Percentiles rank a stretch among this genome's conserved stretches.
Conservation (phyloP, 2,797 vertebrate genomes). For the Epinephelus malabaricus region DNA sequence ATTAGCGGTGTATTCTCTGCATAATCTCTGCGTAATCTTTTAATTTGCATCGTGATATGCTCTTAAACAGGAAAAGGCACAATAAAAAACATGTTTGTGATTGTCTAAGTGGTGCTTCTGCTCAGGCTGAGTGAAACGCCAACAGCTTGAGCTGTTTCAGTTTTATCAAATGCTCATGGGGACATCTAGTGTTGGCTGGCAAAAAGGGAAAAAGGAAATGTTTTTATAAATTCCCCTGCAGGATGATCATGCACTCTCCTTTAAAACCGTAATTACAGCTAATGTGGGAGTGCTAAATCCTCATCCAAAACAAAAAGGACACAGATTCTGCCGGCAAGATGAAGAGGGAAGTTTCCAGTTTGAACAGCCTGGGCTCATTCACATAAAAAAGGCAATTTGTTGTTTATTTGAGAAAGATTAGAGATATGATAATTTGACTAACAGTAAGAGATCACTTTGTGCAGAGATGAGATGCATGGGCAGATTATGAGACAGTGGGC, state of each 20-base stretch:
- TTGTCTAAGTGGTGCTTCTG: constrained; percentile 1
- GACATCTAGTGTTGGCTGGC: constrained; percentile 81
- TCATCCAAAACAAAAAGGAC: background rate
- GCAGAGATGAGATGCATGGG: background rate
- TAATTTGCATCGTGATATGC: constrained; percentile 56
- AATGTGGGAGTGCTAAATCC: background rate
- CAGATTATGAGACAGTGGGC: no score
- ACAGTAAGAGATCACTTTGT: background rate
- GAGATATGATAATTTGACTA: background rate
- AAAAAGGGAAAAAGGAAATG: background rate
- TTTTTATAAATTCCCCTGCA: constrained; percentile 5
- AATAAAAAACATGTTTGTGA: constrained; percentile 30
- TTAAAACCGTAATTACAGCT: background rate
- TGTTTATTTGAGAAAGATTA: background rate
- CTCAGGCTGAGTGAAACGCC: background rate
- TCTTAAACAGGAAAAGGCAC: constrained; percentile 23
- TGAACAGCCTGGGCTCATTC: background rate
- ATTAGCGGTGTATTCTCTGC: constrained; percentile 26
- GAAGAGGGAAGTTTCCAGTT: background rate
- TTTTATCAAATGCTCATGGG: constrained; percentile 69
- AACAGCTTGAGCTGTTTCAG: background rate
- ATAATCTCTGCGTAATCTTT: constrained; percentile 54
- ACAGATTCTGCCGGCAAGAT: background rate
- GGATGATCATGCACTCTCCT: background rate
- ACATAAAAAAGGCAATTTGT: background rate